These are phyloP conservation scores for Bactericera cockerelli DNA, from an alignment of 1,140 invertebrate genomes.

Conservation along the genomic window DNA sequence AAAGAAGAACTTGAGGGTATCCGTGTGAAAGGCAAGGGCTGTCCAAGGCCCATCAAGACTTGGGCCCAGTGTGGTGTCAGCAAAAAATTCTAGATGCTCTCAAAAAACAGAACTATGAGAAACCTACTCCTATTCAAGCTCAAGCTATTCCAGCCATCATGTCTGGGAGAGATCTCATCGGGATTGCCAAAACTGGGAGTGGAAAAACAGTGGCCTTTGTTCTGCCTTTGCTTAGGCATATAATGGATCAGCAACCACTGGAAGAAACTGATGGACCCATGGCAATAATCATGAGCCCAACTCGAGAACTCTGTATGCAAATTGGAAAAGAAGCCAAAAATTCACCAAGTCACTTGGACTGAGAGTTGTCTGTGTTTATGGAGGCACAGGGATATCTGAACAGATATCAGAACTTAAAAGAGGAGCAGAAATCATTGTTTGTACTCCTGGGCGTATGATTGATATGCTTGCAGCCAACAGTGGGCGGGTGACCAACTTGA, in stretches of 20 bases:
- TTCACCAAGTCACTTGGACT: conserved; percentile 81
- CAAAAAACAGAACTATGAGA: conserved; percentile 85
- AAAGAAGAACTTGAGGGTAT: conserved; percentile 73
- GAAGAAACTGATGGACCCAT: conserved; percentile 96
- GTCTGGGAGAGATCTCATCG: conserved; percentile 89
- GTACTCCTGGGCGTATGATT: conserved; percentile 98
- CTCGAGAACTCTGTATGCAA: conserved; percentile 95
- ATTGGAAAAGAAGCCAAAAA: conserved; percentile 91
- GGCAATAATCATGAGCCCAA: conserved; percentile 90
- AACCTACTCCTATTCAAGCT: conserved; percentile 96
- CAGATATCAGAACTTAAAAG: conserved; percentile 96
- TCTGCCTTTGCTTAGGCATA: conserved; percentile 95
- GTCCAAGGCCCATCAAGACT: conserved; percentile 85
- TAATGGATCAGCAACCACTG: conserved; percentile 81
- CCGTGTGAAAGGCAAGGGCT: conserved; percentile 68
- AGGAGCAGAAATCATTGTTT: conserved; percentile 96
- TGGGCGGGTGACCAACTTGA: conserved; percentile 87
- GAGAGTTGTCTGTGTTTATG: conserved; percentile 91
- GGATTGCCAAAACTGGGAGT: conserved; percentile 97
- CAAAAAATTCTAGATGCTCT: conserved; percentile 90
- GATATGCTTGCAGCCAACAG: conserved; percentile 98
- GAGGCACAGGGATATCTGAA: conserved; percentile 93
- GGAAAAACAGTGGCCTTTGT: conserved; percentile 98
- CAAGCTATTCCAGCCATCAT: conserved; percentile 99
- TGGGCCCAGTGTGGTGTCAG: conserved; percentile 99